These are phyloP conservation scores for Andinoacara biseriatus DNA, from an alignment of 2,113 vertebrate genomes.

Conservation along the genomic window DNA sequence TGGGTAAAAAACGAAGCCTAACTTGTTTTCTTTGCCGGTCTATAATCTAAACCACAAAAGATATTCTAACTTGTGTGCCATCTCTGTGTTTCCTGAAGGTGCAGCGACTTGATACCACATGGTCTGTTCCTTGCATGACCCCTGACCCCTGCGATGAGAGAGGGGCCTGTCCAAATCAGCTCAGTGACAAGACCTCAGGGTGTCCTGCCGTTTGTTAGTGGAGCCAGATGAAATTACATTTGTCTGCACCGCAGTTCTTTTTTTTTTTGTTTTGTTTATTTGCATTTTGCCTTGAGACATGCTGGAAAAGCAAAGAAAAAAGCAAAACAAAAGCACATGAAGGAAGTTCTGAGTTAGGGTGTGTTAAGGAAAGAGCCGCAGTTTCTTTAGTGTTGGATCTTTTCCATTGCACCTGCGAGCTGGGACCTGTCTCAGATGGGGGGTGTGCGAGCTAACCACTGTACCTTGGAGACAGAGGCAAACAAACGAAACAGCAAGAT, in stretches of 20 bases:
- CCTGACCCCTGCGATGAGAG: conserved; percentile 57
- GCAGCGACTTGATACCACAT: conserved; percentile 34
- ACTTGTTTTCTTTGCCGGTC: neutral
- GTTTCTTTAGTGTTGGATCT: conserved; percentile 33
- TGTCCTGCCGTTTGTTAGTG: conserved; percentile 50
- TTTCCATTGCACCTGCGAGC: conserved; percentile 58
- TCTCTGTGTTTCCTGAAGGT: conserved; percentile 36
- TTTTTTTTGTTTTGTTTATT: conserved; percentile 37
- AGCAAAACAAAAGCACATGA: conserved; percentile 2
- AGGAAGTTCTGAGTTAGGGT: conserved; percentile 4
- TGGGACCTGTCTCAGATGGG: conserved; percentile 61
- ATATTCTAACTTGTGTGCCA: conserved; percentile 50
- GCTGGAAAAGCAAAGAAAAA: neutral
- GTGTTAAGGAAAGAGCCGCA: conserved; percentile 8
- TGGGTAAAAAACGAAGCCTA: neutral
- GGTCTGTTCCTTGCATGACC: conserved; percentile 61
- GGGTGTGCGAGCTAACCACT: conserved; percentile 43
- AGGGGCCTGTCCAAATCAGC: conserved; percentile 66
- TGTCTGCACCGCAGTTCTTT: conserved; percentile 24
- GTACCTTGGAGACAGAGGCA: conserved; percentile 73
- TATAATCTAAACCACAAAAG: conserved; percentile 35
- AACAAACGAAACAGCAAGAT: conserved; percentile 58
- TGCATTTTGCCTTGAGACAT: conserved; percentile 18
- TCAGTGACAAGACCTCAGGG: conserved; percentile 63
- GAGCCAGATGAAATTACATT: conserved; percentile 58